These are phyloP conservation scores for Tachypleus tridentatus DNA, from an alignment of 1,140 invertebrate genomes.

Conservation along the genomic window DNA sequence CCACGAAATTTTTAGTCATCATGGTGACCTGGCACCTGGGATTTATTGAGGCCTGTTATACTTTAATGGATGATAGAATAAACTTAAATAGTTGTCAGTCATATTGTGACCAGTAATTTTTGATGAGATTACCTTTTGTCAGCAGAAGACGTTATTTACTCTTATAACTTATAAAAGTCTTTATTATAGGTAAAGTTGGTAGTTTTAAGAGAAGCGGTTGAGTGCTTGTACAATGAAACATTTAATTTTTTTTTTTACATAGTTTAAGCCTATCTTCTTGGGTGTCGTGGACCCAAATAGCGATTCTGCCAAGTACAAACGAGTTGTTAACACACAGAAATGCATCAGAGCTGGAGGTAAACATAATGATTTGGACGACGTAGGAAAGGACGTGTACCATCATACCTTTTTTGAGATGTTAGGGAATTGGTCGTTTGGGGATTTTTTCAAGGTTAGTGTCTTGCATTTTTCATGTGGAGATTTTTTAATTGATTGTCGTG, in stretches of 20 bases:
- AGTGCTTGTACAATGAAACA: neutral
- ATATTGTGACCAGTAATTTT: too few species aligned
- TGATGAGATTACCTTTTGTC: too few species aligned
- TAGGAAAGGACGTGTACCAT: slow-evolving; percentile 99
- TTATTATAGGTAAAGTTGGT: too few species aligned
- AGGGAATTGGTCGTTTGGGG: slow-evolving; percentile 99
- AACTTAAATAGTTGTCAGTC: too few species aligned
- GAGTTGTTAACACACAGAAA: slow-evolving; percentile 76
- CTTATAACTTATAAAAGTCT: too few species aligned
- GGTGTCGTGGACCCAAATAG: slow-evolving; percentile 92
- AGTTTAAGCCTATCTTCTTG: slow-evolving; percentile 97
- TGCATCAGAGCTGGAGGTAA: slow-evolving; percentile 98
- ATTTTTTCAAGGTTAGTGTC: slow-evolving; percentile 82
- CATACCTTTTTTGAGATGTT: slow-evolving; percentile 99
- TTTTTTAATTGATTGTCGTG: neutral
- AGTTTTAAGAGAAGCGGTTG: neutral
- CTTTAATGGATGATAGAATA: too few species aligned
- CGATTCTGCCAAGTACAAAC: slow-evolving; percentile 57
- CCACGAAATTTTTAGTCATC: too few species aligned
- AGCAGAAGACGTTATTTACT: too few species aligned
- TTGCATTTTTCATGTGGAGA: neutral
- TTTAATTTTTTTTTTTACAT: slow-evolving; percentile 26
- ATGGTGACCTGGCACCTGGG: too few species aligned
- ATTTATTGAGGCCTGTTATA: too few species aligned
- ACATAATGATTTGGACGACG: slow-evolving; percentile 98